These are phyloP conservation scores for Rhyzopertha dominica DNA, from an alignment of 1,140 invertebrate genomes.

Conservation along the genomic window DNA sequence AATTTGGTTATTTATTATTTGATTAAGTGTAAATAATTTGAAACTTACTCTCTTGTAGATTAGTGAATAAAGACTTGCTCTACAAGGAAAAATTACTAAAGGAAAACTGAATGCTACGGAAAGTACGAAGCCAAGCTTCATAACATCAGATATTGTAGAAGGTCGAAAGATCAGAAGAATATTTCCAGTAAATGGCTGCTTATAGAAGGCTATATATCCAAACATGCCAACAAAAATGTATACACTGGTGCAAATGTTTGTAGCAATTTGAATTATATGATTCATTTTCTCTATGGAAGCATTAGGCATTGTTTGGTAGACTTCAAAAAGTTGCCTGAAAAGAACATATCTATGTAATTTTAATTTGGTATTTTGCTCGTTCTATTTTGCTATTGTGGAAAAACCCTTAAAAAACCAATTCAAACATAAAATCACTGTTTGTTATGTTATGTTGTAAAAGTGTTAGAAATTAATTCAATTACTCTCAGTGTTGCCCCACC, in stretches of 20 bases:
- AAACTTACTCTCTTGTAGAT: constrained; percentile 74
- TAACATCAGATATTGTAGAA: constrained; percentile 74
- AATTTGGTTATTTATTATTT: constrained; percentile 19
- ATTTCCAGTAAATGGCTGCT: constrained; percentile 79
- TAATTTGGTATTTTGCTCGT: too few relatives aligned
- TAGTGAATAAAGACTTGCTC: constrained; percentile 89
- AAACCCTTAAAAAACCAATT: too few relatives aligned
- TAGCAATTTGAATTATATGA: constrained; percentile 75
- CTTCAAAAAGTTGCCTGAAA: constrained; percentile 87
- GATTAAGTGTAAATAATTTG: constrained; percentile 5
- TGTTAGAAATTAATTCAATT: too few relatives aligned
- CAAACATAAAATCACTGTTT: too few relatives aligned
- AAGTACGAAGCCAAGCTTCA: constrained; percentile 91
- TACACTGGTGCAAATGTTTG: constrained; percentile 87
- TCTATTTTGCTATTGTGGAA: too few relatives aligned
- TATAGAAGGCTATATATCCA: constrained; percentile 90
- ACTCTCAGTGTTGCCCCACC: too few relatives aligned
- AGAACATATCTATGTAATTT: too few relatives aligned
- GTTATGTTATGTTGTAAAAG: too few relatives aligned
- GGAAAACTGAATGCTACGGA: constrained; percentile 95
- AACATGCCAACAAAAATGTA: constrained; percentile 87
- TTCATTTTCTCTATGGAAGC: constrained; percentile 87
- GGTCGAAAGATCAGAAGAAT: constrained; percentile 80
- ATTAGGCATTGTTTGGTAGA: constrained; percentile 87
- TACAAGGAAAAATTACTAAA: constrained; percentile 92